Evolutionary conservation across 2,888 invertebrate genomes (phyloP).

Genomic region (Antheraea assamensis): DNA sequence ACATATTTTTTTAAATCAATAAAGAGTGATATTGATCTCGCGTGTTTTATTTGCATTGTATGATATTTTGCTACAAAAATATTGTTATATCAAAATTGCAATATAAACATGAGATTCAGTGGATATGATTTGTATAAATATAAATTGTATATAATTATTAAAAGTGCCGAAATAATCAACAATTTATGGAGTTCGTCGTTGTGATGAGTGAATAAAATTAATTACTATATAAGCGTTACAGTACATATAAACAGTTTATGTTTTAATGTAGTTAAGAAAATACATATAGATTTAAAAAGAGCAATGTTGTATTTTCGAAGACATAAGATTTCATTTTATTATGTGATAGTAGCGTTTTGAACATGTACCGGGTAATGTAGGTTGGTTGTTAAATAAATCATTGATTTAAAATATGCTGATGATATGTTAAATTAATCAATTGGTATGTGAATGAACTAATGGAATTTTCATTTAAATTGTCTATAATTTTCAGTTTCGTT

Average conservation of each 20-base stretch:
- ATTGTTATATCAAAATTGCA: constrained; percentile 10
- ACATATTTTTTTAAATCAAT: constrained; percentile 82
- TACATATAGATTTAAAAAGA: not conserved
- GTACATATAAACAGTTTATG: not conserved
- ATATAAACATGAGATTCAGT: constrained; percentile 7
- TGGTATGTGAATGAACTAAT: not conserved
- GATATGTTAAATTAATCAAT: too few species aligned
- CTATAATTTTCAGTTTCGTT: not conserved
- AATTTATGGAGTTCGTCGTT: not conserved
- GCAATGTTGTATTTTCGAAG: not conserved
- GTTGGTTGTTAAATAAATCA: too few species aligned
- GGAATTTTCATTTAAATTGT: not conserved
- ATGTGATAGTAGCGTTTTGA: not conserved
- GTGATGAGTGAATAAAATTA: not conserved
- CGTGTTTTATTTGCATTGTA: constrained; percentile 3
- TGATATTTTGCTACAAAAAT: not conserved
- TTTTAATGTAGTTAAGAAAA: not conserved
- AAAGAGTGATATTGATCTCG: constrained; percentile 74
- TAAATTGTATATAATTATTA: not conserved
- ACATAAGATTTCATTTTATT: not conserved
- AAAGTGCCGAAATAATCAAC: not conserved
- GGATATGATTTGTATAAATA: not conserved
- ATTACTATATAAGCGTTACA: not conserved
- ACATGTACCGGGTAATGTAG: too few species aligned
- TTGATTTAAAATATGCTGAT: too few species aligned